Percentiles rank a stretch among this genome's conserved stretches.
Evolutionary conservation across 2,888 invertebrate genomes (phyloP).

Genomic region (Brachylomia viminalis): DNA sequence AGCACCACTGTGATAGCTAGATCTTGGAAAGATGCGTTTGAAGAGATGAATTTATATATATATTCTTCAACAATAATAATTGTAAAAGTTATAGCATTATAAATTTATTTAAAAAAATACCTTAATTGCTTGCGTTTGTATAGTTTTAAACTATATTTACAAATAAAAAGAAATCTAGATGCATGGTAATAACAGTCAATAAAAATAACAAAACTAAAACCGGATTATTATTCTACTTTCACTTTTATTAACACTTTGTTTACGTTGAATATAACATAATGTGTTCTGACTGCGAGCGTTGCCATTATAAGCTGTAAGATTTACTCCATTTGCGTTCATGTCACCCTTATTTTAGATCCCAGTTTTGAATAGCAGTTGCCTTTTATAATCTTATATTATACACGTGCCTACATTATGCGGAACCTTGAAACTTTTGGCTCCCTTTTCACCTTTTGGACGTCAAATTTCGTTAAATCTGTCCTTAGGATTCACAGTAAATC

Average conservation of each 20-base stretch:
- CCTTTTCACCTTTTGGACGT: conserved; percentile 50
- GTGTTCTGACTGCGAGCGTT: conserved; percentile 25
- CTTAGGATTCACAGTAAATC: conserved; percentile 26
- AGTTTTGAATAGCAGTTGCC: conserved; percentile 22
- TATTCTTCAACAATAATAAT: conserved; percentile 18
- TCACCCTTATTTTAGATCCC: conserved; percentile 3
- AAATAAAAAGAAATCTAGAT: conserved; percentile 6
- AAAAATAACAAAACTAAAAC: conserved; percentile 10
- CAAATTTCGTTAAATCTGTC: conserved; percentile 36
- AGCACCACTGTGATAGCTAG: conserved; percentile 44
- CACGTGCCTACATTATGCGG: conserved; percentile 20
- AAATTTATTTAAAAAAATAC: conserved; percentile 4
- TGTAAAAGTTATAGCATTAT: neutral
- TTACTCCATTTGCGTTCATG: conserved; percentile 24
- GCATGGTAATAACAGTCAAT: neutral
- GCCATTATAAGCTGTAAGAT: conserved; percentile 16
- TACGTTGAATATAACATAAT: conserved; percentile 21
- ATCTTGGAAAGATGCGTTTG: conserved; percentile 16
- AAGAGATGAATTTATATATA: conserved; percentile 31
- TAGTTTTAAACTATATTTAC: conserved; percentile 5
- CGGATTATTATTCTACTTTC: neutral
- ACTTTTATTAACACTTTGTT: conserved; percentile 22
- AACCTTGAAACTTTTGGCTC: conserved; percentile 45
- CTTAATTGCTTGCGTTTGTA: neutral
- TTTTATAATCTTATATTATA: conserved; percentile 30